A percentile compares a stretch with the other conserved stretches of the same genome.
phyloP scores from a whole-genome alignment of 2,797 vertebrate species.

The Ispidina lecontei region DNA sequence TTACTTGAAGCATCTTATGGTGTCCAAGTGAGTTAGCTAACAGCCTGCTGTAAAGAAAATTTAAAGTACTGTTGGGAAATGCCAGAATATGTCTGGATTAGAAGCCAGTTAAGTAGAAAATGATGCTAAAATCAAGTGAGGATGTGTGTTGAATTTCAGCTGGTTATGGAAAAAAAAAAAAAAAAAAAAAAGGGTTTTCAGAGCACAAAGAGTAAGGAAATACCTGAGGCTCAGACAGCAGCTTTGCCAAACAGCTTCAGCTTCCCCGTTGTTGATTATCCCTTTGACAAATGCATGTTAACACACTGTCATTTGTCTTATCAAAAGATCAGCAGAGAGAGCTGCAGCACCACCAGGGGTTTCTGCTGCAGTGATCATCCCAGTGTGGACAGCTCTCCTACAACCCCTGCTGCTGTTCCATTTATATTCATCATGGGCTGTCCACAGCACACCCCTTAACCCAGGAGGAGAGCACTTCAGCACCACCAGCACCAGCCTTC shows the following conservation, averaged over 20 bases:
- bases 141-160: not conserved
- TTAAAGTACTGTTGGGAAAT: not conserved
- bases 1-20: not conserved
- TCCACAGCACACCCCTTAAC: not conserved
- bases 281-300: constrained; percentile 26
- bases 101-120: not conserved
- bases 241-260: not conserved
- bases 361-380: not conserved
- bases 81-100: not conserved
- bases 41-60: not conserved
- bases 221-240: not conserved
- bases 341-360: not conserved
- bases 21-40: not conserved
- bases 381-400: not conserved
- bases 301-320: constrained; percentile 56
- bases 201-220: not conserved
- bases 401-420: not conserved
- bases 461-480: not conserved
- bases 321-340: constrained; percentile 55
- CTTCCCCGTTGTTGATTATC: constrained; percentile 24
- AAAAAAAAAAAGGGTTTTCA: not conserved
- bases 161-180: not conserved
- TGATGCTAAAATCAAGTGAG: not conserved
- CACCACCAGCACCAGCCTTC: not conserved
- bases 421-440: constrained; percentile 25